Base-by-base conservation (phyloP, 2,888 invertebrate genomes). In the Drosophila mulleri region DNA sequence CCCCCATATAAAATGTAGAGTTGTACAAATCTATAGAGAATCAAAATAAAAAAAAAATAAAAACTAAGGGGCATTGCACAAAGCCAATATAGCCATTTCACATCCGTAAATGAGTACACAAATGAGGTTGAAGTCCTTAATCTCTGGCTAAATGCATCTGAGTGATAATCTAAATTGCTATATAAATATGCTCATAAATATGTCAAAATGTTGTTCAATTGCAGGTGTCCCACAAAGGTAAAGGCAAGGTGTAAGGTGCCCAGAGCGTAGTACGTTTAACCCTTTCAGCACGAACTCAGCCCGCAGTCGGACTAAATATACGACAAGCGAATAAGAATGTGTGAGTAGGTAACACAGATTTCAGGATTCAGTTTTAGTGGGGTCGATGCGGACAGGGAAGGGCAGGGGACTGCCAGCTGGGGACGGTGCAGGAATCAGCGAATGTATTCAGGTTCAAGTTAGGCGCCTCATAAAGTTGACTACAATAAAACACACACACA, bases 401-500 rank as follows among this genome's bases (percentile, higher is more conserved):
- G 23, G 23, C 3, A 23, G n/a, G 5, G 18, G 41, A 8, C 32
- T 9, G 1, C 6, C 2, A 12, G 44, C 2, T 12, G 29, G 20
- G 7, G 32, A 11, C 11, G 32, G 32, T 11, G 5, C 11, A n/a
- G 41, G n/a, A 65, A 23, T 32, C 11, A 7, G 32, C 32, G 9
- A 9, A 32, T 32, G 50, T 18, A 44, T 42, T 62, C 63, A 37
- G 52, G 56, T 73, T 62, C 44, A 63, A 68, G 73, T 71, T 71
- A 61, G 73, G 70, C 67, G 64, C 67, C 72, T 67, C 80, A 89
- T 89, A 84, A 84, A 84, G 82, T 72, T 75, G 80, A 67, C 75
- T 82, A 82, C 85, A 88, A 89, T 88, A 90, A 90, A 88, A 78
- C 80, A 83, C 41, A 44, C 79, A 78, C 52, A 54, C 53, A 23